These are phyloP conservation scores for Ciconia boyciana DNA, from an alignment of 2,113 vertebrate species.

Conservation along the genomic window DNA sequence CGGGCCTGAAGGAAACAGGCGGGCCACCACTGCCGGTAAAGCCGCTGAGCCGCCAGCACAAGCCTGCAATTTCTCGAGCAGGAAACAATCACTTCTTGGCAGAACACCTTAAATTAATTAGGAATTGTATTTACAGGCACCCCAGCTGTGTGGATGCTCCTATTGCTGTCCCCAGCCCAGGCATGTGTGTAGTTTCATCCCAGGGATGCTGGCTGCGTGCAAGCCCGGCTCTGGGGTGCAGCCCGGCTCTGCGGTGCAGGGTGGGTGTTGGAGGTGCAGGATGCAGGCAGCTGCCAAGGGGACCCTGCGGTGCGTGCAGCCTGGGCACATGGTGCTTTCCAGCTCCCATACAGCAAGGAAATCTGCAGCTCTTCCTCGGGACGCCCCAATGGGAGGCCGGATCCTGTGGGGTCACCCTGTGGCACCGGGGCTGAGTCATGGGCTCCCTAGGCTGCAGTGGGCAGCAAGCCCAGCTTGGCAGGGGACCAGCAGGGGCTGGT, in stretches of 20 bases:
- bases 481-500: fast-evolving
- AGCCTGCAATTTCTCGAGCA: background rate
- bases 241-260: fast-evolving
- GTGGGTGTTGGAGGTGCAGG: background rate
- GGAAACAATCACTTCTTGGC: conserved; percentile 10
- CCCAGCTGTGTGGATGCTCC: background rate
- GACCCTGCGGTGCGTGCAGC: fast-evolving
- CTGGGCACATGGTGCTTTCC: fast-evolving
- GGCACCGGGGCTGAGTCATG: background rate
- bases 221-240: fast-evolving
- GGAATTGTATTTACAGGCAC: background rate
- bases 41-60: fast-evolving
- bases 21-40: background rate
- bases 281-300: fast-evolving
- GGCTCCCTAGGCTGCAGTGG: background rate
- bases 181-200: fast-evolving
- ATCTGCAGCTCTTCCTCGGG: fast-evolving
- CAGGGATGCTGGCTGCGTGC: fast-evolving
- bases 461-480: background rate
- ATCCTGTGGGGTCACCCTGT: background rate
- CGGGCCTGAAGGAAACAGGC: background rate
- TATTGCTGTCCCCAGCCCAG: fast-evolving
- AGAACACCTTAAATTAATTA: background rate
- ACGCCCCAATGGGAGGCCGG: fast-evolving
- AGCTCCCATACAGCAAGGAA: background rate